phyloP scores from a whole-genome alignment of 1,140 invertebrate species.

The Globodera rostochiensis region DNA sequence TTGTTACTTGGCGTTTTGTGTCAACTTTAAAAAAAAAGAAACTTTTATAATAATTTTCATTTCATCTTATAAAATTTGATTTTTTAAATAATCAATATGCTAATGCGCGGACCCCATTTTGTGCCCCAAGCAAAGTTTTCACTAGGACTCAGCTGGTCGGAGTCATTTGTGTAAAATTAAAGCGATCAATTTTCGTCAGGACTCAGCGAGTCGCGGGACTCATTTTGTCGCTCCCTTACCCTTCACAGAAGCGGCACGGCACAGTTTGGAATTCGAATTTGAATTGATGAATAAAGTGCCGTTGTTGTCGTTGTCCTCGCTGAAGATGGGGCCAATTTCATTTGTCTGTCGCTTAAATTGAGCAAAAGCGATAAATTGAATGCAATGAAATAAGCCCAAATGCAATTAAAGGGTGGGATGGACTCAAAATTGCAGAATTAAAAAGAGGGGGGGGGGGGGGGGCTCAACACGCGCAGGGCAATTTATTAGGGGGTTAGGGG shows the following conservation, averaged over 20 bases:
- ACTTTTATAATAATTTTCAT: no score
- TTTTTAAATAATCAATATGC: no score
- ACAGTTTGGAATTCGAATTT: no score
- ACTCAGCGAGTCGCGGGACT: no score
- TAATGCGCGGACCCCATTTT: no score
- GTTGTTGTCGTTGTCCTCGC: not conserved
- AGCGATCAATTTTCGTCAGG: no score
- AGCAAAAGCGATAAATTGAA: not conserved
- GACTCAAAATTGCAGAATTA: not conserved
- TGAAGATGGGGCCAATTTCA: conserved; percentile 4
- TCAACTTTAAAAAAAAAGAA: not conserved
- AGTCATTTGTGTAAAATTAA: no score
- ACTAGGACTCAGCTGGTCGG: no score
- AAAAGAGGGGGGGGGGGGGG: not conserved
- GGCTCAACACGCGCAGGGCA: no score
- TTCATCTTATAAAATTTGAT: no score
- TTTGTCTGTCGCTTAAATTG: conserved; percentile 1
- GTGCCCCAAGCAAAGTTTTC: no score
- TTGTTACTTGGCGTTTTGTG: not conserved
- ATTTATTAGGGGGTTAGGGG: not conserved
- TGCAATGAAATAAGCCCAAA: not conserved
- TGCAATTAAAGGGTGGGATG: not conserved
- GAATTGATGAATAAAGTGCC: not conserved
- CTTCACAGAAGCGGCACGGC: not conserved
- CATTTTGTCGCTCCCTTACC: no score